Evolutionary conservation across 1,140 invertebrate species (phyloP), one percentile per base, ranked within the genome.

Genomic region (Dendrolimus kikuchii): DNA sequence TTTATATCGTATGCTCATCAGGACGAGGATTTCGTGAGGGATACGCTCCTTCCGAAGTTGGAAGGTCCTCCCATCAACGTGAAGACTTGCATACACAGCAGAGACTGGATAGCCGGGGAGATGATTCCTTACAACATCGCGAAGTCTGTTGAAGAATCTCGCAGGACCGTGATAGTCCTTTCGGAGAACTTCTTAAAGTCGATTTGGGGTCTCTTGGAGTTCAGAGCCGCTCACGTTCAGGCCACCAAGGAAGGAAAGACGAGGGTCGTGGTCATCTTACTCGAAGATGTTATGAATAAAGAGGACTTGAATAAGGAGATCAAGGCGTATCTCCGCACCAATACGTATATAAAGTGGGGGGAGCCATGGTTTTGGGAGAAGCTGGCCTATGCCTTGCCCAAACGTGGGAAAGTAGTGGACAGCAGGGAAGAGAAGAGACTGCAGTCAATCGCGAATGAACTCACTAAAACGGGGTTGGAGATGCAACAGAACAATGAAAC

Each of bases 321-420:
- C 0, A 90, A 92, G 58, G 88, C 91, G 0, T 96, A 97, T 65
- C 72, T 97, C 0, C 90, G 90, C 8, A 94, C 92, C 67, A 97
- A 96, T 74, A 98, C 96, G 0, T 98, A 96, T 67, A 88, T 98
- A 0, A 90, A 94, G 64, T 95, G 93, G 92, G 93, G 91, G n/a
- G 94, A 96, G 71, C 92, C 92, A 5, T 92, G 92, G 90, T 97
- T 98, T 69, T 97, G 95, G 94, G 90, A 95, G 45, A 95, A 95
- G 77, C 74, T 97, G 36, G 86, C 89, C 36, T 95, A 93, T 62
- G 94, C 93, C 1, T 72, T 95, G 74, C 89, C 23, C 23, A 23
- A 23, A 23, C 23, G 23, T 23, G 23, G 23, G 23, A 23, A 23
- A 23, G 23, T 23, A 2, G 23, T 23, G 23, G 23, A 23, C 23